Evolutionary conservation across 1,140 invertebrate species (phyloP).

Genomic region (Whitmania pigra): DNA sequence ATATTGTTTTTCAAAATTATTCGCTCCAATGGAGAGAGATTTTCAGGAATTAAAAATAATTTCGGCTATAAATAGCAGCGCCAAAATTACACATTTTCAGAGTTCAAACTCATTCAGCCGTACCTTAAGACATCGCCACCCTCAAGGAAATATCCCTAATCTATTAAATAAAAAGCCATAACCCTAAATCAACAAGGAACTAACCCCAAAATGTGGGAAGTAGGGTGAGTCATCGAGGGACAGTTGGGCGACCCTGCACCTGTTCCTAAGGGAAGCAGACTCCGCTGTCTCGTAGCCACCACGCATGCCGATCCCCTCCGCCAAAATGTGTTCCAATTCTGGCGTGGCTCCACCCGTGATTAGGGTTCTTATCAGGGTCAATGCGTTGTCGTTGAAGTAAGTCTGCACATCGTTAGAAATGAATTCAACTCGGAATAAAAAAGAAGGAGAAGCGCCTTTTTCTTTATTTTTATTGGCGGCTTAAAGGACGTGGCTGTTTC

Average conservation of each 20-base stretch:
- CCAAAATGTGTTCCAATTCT: constrained; percentile 33
- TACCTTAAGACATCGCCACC: background rate
- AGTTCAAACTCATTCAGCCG: background rate
- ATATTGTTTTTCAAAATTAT: background rate
- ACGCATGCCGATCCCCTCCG: constrained; percentile 31
- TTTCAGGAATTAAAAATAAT: background rate
- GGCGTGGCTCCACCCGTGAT: constrained; percentile 33
- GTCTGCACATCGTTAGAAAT: constrained; percentile 20
- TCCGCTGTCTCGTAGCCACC: constrained; percentile 49
- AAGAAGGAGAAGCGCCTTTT: too few relatives aligned
- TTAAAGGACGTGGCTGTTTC: too few relatives aligned
- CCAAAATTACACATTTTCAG: background rate
- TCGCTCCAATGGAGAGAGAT: background rate
- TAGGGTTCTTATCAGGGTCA: constrained; percentile 30
- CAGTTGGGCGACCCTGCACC: constrained; percentile 93
- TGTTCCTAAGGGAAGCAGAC: constrained; percentile 76
- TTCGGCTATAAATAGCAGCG: background rate
- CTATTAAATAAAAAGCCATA: constrained; percentile 13
- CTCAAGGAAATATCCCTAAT: background rate
- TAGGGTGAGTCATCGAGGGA: constrained; percentile 83
- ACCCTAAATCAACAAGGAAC: constrained; percentile 15
- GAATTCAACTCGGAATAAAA: background rate
- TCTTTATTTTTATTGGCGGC: too few relatives aligned
- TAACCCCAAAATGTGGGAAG: constrained; percentile 78
- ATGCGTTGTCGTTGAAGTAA: constrained; percentile 31